Conservation (phyloP, 2,113 vertebrate species). For the human (Homo sapiens) region GRCh38 chr1:157030001-157030500, state of each 20-base stretch:
- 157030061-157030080: neutral
- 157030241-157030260: neutral
- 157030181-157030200: neutral
- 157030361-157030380: neutral
- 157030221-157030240: neutral
- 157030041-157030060: neutral
- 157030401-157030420: neutral
- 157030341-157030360: neutral
- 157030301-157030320: neutral
- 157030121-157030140: neutral
- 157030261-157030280: neutral
- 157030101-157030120: neutral
- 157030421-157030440: neutral
- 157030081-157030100: neutral
- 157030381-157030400: neutral
- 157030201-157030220: neutral
- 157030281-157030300: neutral
- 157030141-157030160: neutral
- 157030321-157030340: neutral
- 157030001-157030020: neutral
- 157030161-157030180: neutral
- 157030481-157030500: neutral
- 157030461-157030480: neutral
- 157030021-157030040: neutral
- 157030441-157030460: neutral